Evolutionary conservation across 2,888 invertebrate genomes (phyloP).

Genomic region (Brenthis ino): DNA sequence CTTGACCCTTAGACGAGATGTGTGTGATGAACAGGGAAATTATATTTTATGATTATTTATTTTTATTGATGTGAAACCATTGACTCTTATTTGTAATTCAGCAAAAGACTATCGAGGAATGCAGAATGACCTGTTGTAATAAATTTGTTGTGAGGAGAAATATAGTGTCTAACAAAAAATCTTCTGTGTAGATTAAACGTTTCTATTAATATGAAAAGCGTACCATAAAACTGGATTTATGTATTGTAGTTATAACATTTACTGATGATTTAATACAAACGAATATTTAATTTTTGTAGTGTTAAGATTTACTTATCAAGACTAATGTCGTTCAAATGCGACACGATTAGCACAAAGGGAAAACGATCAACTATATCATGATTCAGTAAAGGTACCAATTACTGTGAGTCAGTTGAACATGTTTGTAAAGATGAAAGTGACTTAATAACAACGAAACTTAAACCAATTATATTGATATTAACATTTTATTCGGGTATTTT

Average conservation of each 20-base stretch:
- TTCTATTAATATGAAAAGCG: too few species aligned
- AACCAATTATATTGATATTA: not conserved
- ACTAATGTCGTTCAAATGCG: slow-evolving; percentile 18
- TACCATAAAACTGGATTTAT: too few species aligned
- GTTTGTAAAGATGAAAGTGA: too few species aligned
- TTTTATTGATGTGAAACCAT: slow-evolving; percentile 59
- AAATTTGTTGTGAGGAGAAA: not conserved
- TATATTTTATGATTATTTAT: slow-evolving; percentile 48
- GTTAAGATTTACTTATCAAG: too few species aligned
- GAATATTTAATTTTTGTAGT: too few species aligned
- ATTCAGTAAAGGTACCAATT: not conserved
- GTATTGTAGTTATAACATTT: too few species aligned
- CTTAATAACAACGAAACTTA: not conserved
- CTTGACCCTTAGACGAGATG: too few species aligned
- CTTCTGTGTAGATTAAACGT: too few species aligned
- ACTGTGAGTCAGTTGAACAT: slow-evolving; percentile 11
- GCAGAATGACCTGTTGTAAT: slow-evolving; percentile 43
- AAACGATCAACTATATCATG: too few species aligned
- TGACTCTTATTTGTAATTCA: slow-evolving; percentile 48
- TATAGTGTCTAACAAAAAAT: too few species aligned
- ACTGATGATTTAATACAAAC: too few species aligned
- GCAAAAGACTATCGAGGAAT: slow-evolving; percentile 51
- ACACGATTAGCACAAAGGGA: slow-evolving; percentile 20
- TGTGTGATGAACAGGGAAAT: not conserved
- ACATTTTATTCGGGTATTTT: not conserved